These are phyloP conservation scores for Cygnus buccinator DNA, from an alignment of 2,113 vertebrate genomes.

Conservation along the genomic window DNA sequence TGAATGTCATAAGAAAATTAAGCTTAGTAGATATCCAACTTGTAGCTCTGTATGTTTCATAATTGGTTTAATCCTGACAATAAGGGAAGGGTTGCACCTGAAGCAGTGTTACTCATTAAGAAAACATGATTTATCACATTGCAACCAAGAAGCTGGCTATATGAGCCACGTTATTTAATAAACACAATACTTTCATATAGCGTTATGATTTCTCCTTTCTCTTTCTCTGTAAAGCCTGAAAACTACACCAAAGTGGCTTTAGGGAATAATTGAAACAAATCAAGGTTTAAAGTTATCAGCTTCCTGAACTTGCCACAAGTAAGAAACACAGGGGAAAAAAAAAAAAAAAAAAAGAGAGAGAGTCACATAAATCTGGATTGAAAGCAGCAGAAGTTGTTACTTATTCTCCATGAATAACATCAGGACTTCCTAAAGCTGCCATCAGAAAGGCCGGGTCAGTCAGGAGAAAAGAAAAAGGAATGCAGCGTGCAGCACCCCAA, in stretches of 20 bases:
- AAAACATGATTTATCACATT: slow-evolving; percentile 35
- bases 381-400: not conserved
- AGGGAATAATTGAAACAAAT: not conserved
- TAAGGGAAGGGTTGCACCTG: not conserved
- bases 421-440: not conserved
- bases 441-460: not conserved
- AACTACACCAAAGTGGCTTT: not conserved
- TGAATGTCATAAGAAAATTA: slow-evolving; percentile 21
- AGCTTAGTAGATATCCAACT: slow-evolving; percentile 1
- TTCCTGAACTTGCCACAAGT: not conserved
- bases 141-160: not conserved
- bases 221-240: not conserved
- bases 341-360: not conserved
- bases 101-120: not conserved
- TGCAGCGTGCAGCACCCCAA: not conserved
- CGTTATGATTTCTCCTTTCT: not conserved
- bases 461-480: not conserved
- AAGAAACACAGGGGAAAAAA: not conserved
- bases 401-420: not conserved
- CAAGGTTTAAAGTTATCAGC: not conserved
- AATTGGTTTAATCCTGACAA: slow-evolving; percentile 3
- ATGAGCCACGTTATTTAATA: slow-evolving; percentile 28
- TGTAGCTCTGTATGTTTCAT: not conserved
- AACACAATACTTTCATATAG: not conserved
- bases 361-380: not conserved